Evolutionary conservation across 2,888 invertebrate genomes (phyloP), one percentile per base, ranked within the genome.

Genomic region (Dynastes hyllus): DNA sequence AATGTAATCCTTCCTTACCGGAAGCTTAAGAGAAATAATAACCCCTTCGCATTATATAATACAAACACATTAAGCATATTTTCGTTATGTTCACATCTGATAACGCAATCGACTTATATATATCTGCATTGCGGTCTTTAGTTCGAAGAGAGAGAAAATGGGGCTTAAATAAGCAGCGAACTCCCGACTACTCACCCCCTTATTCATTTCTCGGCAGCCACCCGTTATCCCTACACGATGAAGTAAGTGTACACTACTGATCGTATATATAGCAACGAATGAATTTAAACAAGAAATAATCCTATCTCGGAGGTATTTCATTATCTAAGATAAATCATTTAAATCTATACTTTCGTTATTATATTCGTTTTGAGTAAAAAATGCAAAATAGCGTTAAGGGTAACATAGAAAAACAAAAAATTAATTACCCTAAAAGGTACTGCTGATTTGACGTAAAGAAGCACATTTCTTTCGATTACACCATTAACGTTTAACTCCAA

Each of bases 81-180:
- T 67, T 67, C 67, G 45, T 67, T 50, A 67, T 67, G 67, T 50
- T 67, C 27, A 11, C 50, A 67, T 45, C 67, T 67, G 67, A 67
- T 67, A 67, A 67, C 45, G 67, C 16, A 67, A 50, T 67, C 67
- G 67, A 67, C 67, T 67, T 50, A 67, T 67, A 50, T 67, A 58
- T 73, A 73, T 73, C 73, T 73, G 73, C 73, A 73, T 40, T 73
- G 73, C 73, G 73, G 73, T 40, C 22, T 73, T 40, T 51, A 73
- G 55, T 73, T 58, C 40, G 58, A 73, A 73, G 73, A 58, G 53
- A 50, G 32, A 70, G 73, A 58, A 73, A 73, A 58, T 58, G 16
- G 27, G 40, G 16, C 45, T 73, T 37, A 73, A 73, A 73, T 73
- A 73, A 40, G 11, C 37, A 69, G 69, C 51, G 51, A 58, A 58